Percentiles rank a stretch among this genome's conserved stretches.
These are phyloP conservation scores for Delphinapterus leucas DNA, from an alignment of 2,113 vertebrate species.

Conservation along the genomic window DNA sequence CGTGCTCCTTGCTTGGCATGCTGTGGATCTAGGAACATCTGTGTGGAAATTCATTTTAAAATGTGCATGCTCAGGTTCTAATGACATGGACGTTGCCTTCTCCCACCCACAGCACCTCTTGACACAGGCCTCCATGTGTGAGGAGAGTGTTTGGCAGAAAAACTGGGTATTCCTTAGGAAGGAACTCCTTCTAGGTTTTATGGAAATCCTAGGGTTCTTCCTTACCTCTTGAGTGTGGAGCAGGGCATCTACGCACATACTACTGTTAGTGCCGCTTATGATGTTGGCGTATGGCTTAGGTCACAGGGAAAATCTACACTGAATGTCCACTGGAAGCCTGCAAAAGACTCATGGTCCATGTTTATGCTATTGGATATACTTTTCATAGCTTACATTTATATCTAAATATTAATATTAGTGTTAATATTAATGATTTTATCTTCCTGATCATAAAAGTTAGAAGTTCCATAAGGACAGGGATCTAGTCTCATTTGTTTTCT, in stretches of 20 bases:
- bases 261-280: rapidly evolving
- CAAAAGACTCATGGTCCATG: background rate
- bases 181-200: background rate
- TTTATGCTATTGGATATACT: background rate
- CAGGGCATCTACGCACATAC: background rate
- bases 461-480: background rate
- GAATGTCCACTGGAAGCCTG: background rate
- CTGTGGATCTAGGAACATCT: background rate
- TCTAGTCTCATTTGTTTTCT: background rate
- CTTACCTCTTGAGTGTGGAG: background rate
- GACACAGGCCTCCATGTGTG: background rate
- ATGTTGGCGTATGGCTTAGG: background rate
- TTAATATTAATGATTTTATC: background rate
- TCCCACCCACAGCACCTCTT: background rate
- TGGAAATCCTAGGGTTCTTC: background rate
- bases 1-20: background rate
- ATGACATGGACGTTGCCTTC: background rate
- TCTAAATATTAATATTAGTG: background rate
- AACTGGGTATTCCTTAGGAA: background rate
- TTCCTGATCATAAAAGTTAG: background rate
- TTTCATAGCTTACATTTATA: background rate
- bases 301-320: rapidly evolving
- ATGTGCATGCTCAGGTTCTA: background rate
- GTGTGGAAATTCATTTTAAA: background rate
- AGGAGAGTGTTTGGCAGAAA: background rate